phyloP scores from a whole-genome alignment of 2,113 vertebrate species.

The Nothocercus julius region DNA sequence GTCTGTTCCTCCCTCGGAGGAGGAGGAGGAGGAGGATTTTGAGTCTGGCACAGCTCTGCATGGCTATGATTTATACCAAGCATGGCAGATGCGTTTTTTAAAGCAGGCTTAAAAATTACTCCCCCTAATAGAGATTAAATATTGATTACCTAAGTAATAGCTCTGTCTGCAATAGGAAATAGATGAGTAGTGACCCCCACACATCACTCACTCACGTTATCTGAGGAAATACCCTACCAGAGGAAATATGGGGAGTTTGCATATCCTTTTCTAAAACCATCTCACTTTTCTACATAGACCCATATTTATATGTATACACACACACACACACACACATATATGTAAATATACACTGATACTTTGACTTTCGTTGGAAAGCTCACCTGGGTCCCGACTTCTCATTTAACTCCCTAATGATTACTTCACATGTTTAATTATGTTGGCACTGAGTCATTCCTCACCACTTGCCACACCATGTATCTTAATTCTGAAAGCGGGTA shows the following conservation, averaged over 20 bases:
- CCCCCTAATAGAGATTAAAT: conserved; percentile 62
- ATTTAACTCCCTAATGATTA: background rate
- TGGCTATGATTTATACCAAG: conserved; percentile 40
- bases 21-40: background rate
- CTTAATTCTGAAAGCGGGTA: background rate
- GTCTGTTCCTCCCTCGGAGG: background rate
- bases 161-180: conserved; percentile 40
- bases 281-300: background rate
- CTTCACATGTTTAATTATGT: background rate
- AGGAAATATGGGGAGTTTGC: background rate
- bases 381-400: background rate
- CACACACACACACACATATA: background rate
- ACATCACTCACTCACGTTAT: background rate
- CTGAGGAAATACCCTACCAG: background rate
- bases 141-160: conserved; percentile 62
- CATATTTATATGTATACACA: background rate
- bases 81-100: background rate
- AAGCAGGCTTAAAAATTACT: conserved; percentile 40
- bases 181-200: background rate
- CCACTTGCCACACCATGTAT: accelerated
- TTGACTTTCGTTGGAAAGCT: background rate
- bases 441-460: background rate
- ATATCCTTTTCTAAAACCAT: background rate
- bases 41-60: background rate
- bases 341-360: background rate